Evolutionary conservation across 2,888 invertebrate species (phyloP), one percentile per base, ranked within the genome.

Genomic region (Apamea crenata): DNA sequence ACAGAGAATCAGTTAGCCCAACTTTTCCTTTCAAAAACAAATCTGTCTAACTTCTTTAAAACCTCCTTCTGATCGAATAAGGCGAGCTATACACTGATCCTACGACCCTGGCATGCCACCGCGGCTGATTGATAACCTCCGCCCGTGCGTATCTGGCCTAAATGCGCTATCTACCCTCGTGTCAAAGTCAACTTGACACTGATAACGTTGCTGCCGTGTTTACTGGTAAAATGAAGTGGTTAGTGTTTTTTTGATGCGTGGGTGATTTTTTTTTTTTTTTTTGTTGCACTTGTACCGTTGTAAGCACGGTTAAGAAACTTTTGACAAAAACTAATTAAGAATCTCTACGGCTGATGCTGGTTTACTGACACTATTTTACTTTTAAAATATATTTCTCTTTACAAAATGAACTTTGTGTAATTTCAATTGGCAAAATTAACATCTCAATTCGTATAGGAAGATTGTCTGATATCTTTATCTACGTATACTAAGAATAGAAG

Each of bases 101-200:
- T 79, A 68, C 71, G 87, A 72, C 84, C 83, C 85, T 85, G 85
- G 80, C 84, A 85, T 77, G 84, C 74, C 81, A 87, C 86, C 73
- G 85, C 81, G 80, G 80, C 73, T 91, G 90, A 90, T 89, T 88
- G 93, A 93, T 92, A 92, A 91, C 91, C 91, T 89, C 83, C 73
- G 82, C 44, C 81, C 63, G 78, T 72, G 77, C 82, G 81, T 88
- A 88, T 83, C 83, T 88, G 90, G 78, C 89, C 90, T 91, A 90
- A 89, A 89, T 91, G 78, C 74, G 78, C 82, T 93, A 93, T 92
- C 91, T 90, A 84, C 87, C 82, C 79, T 89, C 88, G 78, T 89
- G 91, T 92, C 92, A 93, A 91, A 92, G 90, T 89, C 91, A 91
- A 88, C 88, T 87, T 81, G 88, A 90, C 88, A 85, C 86, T 88